Evolutionary conservation across 2,888 invertebrate genomes (phyloP).

Genomic region (Trileptium ribeirensis): DNA sequence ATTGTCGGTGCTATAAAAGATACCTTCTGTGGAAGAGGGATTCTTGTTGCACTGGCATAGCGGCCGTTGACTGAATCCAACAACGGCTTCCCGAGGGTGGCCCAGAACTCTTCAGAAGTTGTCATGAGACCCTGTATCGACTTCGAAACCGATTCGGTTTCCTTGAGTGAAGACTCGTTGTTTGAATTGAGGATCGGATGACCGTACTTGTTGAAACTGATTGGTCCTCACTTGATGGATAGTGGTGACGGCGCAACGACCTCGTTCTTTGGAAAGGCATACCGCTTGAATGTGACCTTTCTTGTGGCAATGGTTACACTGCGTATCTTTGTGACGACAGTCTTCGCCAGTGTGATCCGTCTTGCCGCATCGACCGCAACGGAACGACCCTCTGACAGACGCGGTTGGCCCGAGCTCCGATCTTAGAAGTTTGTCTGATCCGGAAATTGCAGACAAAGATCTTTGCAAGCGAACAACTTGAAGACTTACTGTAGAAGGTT

Average conservation of each 20-base stretch:
- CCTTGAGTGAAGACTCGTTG: constrained; percentile 16
- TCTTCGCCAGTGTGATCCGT: neutral
- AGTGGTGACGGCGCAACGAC: neutral
- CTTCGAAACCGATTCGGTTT: constrained; percentile 16
- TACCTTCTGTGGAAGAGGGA: neutral
- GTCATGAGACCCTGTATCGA: constrained; percentile 21
- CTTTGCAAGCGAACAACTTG: no score
- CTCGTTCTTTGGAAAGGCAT: neutral
- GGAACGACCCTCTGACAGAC: neutral
- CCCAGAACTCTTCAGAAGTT: constrained; percentile 12
- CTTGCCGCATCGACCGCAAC: neutral
- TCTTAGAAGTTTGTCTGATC: no score
- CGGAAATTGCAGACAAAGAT: no score
- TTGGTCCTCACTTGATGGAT: neutral
- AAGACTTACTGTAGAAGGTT: neutral
- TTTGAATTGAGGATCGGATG: constrained; percentile 16
- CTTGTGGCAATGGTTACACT: neutral
- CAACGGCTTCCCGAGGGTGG: neutral
- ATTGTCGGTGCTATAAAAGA: neutral
- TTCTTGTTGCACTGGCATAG: no score
- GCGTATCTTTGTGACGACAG: neutral
- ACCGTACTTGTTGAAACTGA: neutral
- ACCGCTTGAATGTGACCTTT: neutral
- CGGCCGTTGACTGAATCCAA: no score
- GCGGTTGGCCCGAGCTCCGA: no score